Percentiles rank a stretch among this genome's conserved stretches.
These are phyloP conservation scores for Pteronura brasiliensis DNA, from an alignment of 2,113 vertebrate species.

Conservation along the genomic window DNA sequence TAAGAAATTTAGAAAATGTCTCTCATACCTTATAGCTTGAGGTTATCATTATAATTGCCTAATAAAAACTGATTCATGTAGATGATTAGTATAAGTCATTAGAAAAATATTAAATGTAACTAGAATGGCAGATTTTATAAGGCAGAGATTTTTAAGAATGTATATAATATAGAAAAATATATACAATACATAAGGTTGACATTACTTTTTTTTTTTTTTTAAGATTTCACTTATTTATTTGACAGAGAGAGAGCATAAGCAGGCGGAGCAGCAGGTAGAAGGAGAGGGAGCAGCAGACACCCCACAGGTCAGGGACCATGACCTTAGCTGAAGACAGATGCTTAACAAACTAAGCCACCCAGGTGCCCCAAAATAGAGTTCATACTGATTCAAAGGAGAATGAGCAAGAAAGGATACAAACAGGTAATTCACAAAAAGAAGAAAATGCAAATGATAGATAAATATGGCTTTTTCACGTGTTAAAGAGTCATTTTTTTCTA, in stretches of 20 bases:
- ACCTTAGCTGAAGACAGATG: too few relatives aligned
- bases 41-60: not conserved
- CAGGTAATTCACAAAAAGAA: not conserved
- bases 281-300: not conserved
- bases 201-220: not conserved
- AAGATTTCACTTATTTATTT: not conserved
- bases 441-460: not conserved
- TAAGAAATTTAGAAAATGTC: not conserved
- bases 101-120: not conserved
- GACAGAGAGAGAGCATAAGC: not conserved
- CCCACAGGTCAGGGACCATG: not conserved
- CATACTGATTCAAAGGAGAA: not conserved
- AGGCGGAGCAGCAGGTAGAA: not conserved
- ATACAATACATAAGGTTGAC: not conserved
- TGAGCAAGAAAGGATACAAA: not conserved
- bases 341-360: not conserved
- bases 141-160: not conserved
- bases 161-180: not conserved
- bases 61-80: not conserved
- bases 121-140: not conserved
- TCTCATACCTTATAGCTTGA: not conserved
- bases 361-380: not conserved
- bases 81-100: not conserved
- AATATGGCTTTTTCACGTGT: not conserved
- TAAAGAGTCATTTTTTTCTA: not conserved